Evolutionary conservation across 2,113 vertebrate species (phyloP), one percentile per base, ranked within the genome.

Genomic region (Semnornis frantzii): DNA sequence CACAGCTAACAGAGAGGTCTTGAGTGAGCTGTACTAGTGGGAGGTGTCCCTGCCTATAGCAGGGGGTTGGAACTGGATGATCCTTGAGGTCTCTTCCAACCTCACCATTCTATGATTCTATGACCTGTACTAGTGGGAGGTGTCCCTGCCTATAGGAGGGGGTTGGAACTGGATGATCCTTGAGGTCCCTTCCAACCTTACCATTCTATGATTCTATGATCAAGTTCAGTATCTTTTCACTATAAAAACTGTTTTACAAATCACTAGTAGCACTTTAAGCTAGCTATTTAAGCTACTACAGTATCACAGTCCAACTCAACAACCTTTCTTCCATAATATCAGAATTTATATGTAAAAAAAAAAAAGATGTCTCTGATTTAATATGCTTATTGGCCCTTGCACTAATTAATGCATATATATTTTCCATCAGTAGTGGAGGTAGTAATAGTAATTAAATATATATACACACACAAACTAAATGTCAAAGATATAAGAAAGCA

Each of bases 311-410:
- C 57, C 30, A 91, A 44, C 55, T 91, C 55, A 94, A 95, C 55
- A 94, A 95, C 42, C 71, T 64, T 90, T 93, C 66, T 72, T 92
- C 69, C 15, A 21, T 93, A 92, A 85, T 93, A 80, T 28, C 46
- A 87, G 46, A 89, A 96, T 96, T 97, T 97, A 82, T 88, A 95
- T 92, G 85, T 72, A 96, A 97, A 96, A 96, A 83, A 52, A 64
- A 93, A 96, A 83, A 50, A 66, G 93, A 87, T 73, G 42, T 81
- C 34, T 66, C 31, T 91, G 91, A 89, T 96, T 92, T 93, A 76
- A 96, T 94, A 90, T 71, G 46, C 90, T 96, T 96, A 91, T 95
- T 55, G 13, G 74, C 91, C 87, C 55, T 82, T 94, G 72, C 92
- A 84, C 78, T 95, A 97, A 97, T 97, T 94, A 96, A 94, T 89